Evolutionary conservation across 1,140 invertebrate genomes (phyloP), one percentile per base, ranked within the genome.

Genomic region (Brachionus sp.): DNA sequence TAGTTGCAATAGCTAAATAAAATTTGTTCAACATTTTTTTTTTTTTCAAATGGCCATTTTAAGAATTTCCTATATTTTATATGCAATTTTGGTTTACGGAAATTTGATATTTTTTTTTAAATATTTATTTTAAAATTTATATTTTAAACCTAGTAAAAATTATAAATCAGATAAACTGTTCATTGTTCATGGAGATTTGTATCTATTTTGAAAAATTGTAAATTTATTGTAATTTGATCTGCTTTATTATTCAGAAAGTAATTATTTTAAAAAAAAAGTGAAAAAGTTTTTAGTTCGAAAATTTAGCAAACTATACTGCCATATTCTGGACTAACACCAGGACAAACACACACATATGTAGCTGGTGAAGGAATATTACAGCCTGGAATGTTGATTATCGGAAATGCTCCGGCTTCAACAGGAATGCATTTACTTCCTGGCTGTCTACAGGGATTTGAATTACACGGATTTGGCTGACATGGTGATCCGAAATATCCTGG

Each of bases 391-490:
- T 64, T 66, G 7, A 66, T 62, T 37, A 80, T 39, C 23, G 19
- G 50, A 66, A 80, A 25, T 10, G 77, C 35, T 19, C 77, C 77
- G 25, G 77, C 19, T 66, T 80, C 77, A 13, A 80, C 16, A 10
- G 77, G 77, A 7, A 80, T 42, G 9, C 77, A 80, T 44, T 62
- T 66, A 29, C 77, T 80, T 42, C 35, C 37, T 5, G 77, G 77
- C 25, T 66, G 23, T 35, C 42, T 57, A 37, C 77, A 80, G 2
- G 77, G 77, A 29, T 80, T 80, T 57, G 50, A 62, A 39, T 23
- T 39, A 19, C 77, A 80, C 4, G 77, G 77, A 35, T 80, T 44
- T 42, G 77, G 77, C 35, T 62, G 50, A 44, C 77, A 80, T 44
- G 77, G 77, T 62, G 23, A 16, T 9, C 77, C 77, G 12, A 80